Percentiles rank a stretch among this genome's conserved stretches.
Conservation (phyloP, 92 coral and sea anemone species). For the Heliopora coerulea region DNA sequence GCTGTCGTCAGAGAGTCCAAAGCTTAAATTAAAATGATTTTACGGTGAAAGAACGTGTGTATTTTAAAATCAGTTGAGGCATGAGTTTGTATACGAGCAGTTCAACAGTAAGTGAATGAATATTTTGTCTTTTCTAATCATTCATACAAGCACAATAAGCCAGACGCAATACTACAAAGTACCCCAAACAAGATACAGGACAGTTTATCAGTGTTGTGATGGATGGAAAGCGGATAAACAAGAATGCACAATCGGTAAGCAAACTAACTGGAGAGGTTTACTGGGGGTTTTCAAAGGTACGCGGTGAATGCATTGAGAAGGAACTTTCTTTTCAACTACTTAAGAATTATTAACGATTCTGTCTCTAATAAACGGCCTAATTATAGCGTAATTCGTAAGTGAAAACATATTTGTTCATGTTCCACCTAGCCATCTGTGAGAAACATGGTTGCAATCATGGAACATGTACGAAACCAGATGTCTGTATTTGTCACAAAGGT, state of each 20-base stretch:
- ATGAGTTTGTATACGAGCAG: too few species aligned
- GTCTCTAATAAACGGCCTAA: too few species aligned
- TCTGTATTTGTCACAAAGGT: slow-evolving; percentile 73
- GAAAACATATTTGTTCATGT: neutral
- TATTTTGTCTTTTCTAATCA: neutral
- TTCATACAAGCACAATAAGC: neutral
- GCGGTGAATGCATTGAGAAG: too few species aligned
- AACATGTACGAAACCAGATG: slow-evolving; percentile 63
- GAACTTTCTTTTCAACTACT: too few species aligned
- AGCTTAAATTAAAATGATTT: too few species aligned
- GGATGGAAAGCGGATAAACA: slow-evolving; percentile 67
- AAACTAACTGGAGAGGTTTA: too few species aligned
- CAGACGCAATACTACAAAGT: neutral
- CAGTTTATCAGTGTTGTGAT: slow-evolving; percentile 68
- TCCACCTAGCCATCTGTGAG: slow-evolving; percentile 71
- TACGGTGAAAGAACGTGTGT: too few species aligned
- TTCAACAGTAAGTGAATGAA: neutral
- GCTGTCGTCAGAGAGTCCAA: too few species aligned
- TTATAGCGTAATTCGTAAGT: too few species aligned
- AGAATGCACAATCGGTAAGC: slow-evolving; percentile 64
- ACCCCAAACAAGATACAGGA: slow-evolving; percentile 20
- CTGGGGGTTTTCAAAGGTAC: too few species aligned
- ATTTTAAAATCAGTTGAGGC: too few species aligned
- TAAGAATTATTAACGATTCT: too few species aligned
- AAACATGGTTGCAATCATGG: slow-evolving; percentile 61